phyloP scores from a whole-genome alignment of 23 tunicate species.

The Halocynthia aurantium region DNA sequence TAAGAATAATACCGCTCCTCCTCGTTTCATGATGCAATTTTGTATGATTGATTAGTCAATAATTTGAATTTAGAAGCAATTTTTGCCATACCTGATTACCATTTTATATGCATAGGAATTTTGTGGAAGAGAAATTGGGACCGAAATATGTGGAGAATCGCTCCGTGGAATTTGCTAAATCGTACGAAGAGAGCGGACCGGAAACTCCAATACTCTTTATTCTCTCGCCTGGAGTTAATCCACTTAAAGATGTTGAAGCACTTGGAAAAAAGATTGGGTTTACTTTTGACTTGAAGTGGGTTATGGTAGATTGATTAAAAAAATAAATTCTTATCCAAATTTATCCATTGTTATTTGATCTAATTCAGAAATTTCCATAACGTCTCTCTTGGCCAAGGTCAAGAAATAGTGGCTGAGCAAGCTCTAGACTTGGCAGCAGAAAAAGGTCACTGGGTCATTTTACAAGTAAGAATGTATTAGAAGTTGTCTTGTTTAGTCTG shows the following conservation, averaged over 20 bases:
- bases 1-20: too few relatives aligned
- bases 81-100: neutral
- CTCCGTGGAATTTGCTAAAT: conserved; percentile 83
- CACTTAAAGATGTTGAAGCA: conserved; percentile 99
- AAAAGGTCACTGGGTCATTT: conserved; percentile 98
- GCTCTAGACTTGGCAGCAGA: conserved; percentile 93
- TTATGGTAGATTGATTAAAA: neutral
- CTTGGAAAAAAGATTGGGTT: conserved; percentile 95
- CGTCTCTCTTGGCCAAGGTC: conserved; percentile 99
- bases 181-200: conserved; percentile 96
- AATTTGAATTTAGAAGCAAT: too few relatives aligned
- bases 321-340: neutral
- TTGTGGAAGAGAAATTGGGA: conserved; percentile 85
- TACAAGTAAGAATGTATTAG: conserved; percentile 46
- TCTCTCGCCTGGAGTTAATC: conserved; percentile 99
- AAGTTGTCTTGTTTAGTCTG: neutral
- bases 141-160: conserved; percentile 92
- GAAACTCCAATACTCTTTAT: conserved; percentile 98
- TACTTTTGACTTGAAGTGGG: conserved; percentile 85
- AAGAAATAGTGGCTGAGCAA: conserved; percentile 98
- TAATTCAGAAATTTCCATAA: conserved; percentile 90
- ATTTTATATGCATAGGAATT: conserved; percentile 30
- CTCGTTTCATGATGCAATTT: too few relatives aligned
- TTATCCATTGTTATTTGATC: neutral
- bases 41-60: too few relatives aligned